Evolutionary conservation across 2,888 invertebrate species (phyloP), one percentile per base, ranked within the genome.

Genomic region (Watsonalla cultraria): DNA sequence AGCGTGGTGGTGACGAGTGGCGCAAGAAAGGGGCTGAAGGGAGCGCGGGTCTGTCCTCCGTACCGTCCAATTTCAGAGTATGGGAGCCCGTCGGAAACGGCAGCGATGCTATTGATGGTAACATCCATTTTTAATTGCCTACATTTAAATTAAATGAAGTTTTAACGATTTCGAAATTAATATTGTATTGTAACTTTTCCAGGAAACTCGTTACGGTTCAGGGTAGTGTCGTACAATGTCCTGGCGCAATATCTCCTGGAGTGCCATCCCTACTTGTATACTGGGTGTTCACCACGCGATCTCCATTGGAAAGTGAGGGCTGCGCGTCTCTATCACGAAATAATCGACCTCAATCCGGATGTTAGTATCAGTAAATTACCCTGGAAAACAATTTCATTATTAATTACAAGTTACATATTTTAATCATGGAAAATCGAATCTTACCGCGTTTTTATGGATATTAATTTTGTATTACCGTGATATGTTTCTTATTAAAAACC

Each of bases 181-280:
- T 24, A 24, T 24, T 2, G 24, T 4, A 24, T 24, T 24, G 45
- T 47, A 46, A 54, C 48, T 49, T 13, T 75, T 79, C 49, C 74
- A 76, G 90, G 81, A 24, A 74, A 82, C 11, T 74, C 82, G 37
- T 88, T 93, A 56, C 80, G 80, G 54, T 94, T 97, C 68, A 94
- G 92, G 58, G 80, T 98, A 35, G 90, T 97, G 78, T 95, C 95
- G 0, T 98, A 97, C 82, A 98, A 99, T 81, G 94, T 98, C 35
- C 85, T 98, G 55, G 95, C 98, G 0, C 98, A 98, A 83, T 93
- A 94, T 67, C 89, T 98, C 46, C 74, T 98, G 53, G 92, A 94
- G 61, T 88, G 92, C 60, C 96, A 98, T 75, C 84, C 91, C 0
- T 91, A 95, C 71, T 84, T 98, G 11, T 98, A 98, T 74, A 84